phyloP scores from a whole-genome alignment of 2,888 invertebrate species.

The Meteorus cinctellus region DNA sequence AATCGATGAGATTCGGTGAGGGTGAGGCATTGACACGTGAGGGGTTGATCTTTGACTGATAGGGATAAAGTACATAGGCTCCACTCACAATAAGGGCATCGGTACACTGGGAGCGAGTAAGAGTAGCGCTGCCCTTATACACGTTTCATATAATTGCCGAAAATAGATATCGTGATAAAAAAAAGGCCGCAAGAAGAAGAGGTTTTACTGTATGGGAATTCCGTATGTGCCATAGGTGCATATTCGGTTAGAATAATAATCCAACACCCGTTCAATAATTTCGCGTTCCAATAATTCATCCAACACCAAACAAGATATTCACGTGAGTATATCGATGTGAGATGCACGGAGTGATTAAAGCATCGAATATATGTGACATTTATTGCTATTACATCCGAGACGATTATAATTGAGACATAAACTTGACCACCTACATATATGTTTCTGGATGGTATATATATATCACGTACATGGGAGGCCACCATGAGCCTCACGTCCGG shows the following conservation, averaged over 20 bases:
- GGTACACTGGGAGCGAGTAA: slow-evolving; percentile 7
- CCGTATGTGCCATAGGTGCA: neutral
- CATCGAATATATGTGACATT: slow-evolving; percentile 61
- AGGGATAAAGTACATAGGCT: neutral
- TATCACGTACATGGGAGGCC: neutral
- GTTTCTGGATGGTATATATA: neutral
- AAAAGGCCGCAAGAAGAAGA: too few species aligned
- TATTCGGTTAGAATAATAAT: slow-evolving; percentile 10
- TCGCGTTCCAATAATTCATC: slow-evolving; percentile 52
- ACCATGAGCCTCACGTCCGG: neutral
- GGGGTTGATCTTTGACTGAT: slow-evolving; percentile 23
- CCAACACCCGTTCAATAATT: slow-evolving; percentile 27
- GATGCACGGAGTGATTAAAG: slow-evolving; percentile 16
- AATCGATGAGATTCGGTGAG: slow-evolving; percentile 9
- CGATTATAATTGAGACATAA: slow-evolving; percentile 67
- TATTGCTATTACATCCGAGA: slow-evolving; percentile 64
- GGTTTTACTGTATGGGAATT: too few species aligned
- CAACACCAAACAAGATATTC: slow-evolving; percentile 61
- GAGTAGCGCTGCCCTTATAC: neutral
- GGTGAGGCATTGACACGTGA: neutral
- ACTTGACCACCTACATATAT: slow-evolving; percentile 54
- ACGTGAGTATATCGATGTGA: slow-evolving; percentile 38
- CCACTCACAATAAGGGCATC: neutral
- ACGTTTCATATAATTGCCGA: neutral
- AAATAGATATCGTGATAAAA: slow-evolving; percentile 1